These are phyloP conservation scores for Chiridota heheva DNA, from an alignment of 35 echinoderm and acorn worm genomes.

Conservation along the genomic window DNA sequence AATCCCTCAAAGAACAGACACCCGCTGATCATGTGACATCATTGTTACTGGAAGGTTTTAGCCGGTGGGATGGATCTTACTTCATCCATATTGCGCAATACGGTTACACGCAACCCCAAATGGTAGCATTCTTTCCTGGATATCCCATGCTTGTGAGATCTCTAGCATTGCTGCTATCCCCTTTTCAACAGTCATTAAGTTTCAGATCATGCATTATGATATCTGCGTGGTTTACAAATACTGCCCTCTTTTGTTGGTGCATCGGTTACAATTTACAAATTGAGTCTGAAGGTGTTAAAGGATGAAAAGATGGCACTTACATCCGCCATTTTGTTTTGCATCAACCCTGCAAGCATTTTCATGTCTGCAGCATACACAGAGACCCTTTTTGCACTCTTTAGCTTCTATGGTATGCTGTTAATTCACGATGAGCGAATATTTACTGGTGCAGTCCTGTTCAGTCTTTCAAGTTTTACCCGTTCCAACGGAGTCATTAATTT, in stretches of 20 bases:
- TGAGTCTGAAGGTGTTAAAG: slow-evolving; percentile 46
- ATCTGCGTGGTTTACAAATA: slow-evolving; percentile 51
- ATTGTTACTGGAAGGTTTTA: slow-evolving; percentile 69
- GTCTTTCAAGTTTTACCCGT: slow-evolving; percentile 41
- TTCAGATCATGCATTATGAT: slow-evolving; percentile 55
- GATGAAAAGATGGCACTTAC: slow-evolving; percentile 53
- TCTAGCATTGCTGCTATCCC: slow-evolving; percentile 7
- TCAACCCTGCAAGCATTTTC: slow-evolving; percentile 92
- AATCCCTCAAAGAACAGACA: slow-evolving; percentile 34
- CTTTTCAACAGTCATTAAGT: slow-evolving; percentile 30
- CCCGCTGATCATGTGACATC: slow-evolving; percentile 44
- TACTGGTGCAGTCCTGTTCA: slow-evolving; percentile 47
- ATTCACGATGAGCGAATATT: slow-evolving; percentile 43
- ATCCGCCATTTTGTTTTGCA: slow-evolving; percentile 71
- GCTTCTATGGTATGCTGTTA: slow-evolving; percentile 64
- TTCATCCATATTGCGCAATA: slow-evolving; percentile 84
- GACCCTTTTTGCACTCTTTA: slow-evolving; percentile 47
- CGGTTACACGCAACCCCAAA: slow-evolving; percentile 84
- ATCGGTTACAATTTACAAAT: slow-evolving; percentile 30
- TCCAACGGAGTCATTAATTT: slow-evolving; percentile 85
- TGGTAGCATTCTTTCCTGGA: slow-evolving; percentile 90
- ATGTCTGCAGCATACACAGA: slow-evolving; percentile 90
- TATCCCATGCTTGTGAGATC: slow-evolving; percentile 47
- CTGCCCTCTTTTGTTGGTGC: slow-evolving; percentile 35
- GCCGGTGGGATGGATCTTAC: slow-evolving; percentile 90